Conservation (phyloP, 2,888 invertebrate species). For the Sycophila texana region DNA sequence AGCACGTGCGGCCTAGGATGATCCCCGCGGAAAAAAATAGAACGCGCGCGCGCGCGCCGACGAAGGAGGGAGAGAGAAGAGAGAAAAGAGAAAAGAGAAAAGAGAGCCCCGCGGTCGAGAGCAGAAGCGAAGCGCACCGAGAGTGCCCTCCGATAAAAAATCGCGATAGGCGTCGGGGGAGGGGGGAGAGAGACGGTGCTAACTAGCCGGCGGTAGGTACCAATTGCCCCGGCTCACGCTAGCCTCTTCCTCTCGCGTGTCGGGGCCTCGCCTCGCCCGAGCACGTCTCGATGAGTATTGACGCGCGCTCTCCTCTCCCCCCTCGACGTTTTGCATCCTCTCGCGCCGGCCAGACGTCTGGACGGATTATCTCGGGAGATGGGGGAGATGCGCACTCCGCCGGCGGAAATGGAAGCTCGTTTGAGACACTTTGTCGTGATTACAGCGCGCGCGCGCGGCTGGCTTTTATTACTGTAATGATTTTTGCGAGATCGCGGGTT, state of each 20-base stretch:
- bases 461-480: constrained; percentile 45
- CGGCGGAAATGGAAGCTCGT: constrained; percentile 49
- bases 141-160: constrained; percentile 32
- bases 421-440: constrained; percentile 43
- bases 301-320: not conserved
- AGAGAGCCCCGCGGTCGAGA: not conserved
- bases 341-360: not conserved
- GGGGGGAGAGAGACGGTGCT: constrained; percentile 28
- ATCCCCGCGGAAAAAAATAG: not conserved
- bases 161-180: constrained; percentile 23
- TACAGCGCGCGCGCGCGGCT: constrained; percentile 9
- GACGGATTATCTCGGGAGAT: no score
- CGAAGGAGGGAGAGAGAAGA: not conserved
- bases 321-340: not conserved
- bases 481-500: constrained; percentile 30
- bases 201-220: constrained; percentile 46
- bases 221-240: constrained; percentile 50
- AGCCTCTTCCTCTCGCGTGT: constrained; percentile 1
- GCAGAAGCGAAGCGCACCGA: not conserved
- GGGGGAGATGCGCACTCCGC: not conserved
- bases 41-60: constrained; percentile 3
- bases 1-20: not conserved
- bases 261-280: not conserved
- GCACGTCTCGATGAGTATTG: no score
- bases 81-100: not conserved